Evolutionary conservation across 2,797 vertebrate species (phyloP).

Genomic region (Acanthis flammea): DNA sequence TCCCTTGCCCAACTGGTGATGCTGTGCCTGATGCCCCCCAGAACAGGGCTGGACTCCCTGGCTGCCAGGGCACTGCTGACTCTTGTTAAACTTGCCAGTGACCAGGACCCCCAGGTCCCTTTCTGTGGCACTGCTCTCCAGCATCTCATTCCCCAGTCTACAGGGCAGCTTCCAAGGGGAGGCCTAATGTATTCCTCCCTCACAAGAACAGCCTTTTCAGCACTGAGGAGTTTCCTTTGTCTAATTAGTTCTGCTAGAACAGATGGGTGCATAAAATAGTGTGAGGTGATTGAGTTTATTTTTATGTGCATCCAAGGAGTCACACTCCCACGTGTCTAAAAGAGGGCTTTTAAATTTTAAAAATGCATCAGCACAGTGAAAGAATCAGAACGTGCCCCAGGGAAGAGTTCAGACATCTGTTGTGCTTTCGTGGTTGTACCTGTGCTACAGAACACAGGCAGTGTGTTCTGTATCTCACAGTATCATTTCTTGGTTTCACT

Average conservation of each 20-base stretch:
- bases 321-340: rapidly evolving
- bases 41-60: background rate
- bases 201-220: background rate
- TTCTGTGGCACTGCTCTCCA: background rate
- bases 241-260: background rate
- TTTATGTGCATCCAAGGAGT: background rate
- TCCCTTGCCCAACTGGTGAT: rapidly evolving
- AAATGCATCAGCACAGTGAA: background rate
- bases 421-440: background rate
- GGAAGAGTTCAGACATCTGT: background rate
- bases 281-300: background rate
- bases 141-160: background rate
- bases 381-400: rapidly evolving
- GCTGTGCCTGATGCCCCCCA: background rate
- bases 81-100: rapidly evolving
- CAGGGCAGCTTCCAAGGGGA: background rate
- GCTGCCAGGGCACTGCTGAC: background rate
- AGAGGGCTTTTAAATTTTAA: background rate
- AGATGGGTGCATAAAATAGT: background rate
- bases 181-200: background rate
- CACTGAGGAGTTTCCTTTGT: background rate
- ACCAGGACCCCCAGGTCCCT: background rate
- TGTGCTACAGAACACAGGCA: rapidly evolving
- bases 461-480: background rate
- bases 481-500: background rate